Percentiles rank a stretch among this genome's conserved stretches.
Conservation (phyloP, 92 coral and sea anemone genomes). For the Virgularia gustaviana region DNA sequence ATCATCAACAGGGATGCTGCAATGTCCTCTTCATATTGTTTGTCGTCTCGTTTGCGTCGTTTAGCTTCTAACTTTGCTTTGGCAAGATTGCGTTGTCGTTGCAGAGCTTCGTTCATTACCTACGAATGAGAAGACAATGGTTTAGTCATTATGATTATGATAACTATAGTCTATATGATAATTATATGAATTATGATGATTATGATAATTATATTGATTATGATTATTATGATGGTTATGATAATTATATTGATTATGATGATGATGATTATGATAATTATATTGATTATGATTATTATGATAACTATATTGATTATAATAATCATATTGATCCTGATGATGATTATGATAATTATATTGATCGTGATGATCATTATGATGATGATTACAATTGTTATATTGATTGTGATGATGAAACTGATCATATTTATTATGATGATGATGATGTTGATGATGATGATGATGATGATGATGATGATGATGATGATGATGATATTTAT, state of each 20-base stretch:
- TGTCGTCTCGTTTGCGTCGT: conserved; percentile 82
- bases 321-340: background rate
- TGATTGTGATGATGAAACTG: too few species aligned
- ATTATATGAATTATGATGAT: too few species aligned
- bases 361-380: background rate
- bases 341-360: too few species aligned
- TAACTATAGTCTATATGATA: background rate
- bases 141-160: background rate
- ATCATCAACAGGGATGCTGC: conserved; percentile 87
- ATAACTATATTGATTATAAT: too few species aligned
- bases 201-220: too few species aligned
- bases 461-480: background rate
- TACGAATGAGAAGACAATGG: conserved; percentile 8
- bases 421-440: background rate
- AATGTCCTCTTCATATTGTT: conserved; percentile 90
- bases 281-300: too few species aligned
- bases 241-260: too few species aligned
- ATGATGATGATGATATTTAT: too few species aligned
- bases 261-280: too few species aligned
- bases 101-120: conserved; percentile 75
- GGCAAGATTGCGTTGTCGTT: conserved; percentile 75
- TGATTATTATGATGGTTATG: too few species aligned
- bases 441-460: too few species aligned
- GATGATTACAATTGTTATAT: background rate
- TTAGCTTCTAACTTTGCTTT: conserved; percentile 79